Evolutionary conservation across 1,140 invertebrate species (phyloP), one percentile per base, ranked within the genome.

Genomic region (Acromyrmex heyeri): DNA sequence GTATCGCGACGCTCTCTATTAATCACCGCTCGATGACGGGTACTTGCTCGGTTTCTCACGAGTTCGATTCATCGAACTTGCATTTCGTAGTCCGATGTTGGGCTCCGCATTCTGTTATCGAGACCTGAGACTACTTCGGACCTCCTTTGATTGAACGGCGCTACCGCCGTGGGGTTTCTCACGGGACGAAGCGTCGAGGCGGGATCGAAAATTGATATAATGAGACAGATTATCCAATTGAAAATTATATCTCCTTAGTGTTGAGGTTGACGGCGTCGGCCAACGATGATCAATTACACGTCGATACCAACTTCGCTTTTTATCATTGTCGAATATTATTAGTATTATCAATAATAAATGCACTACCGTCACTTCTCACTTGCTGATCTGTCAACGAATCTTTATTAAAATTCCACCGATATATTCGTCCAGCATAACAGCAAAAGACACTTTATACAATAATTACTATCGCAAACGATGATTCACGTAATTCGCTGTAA

Each of bases 1-100:
- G 27, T 90, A 91, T 91, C 88, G 76, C 79, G 86, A 81, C 86
- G 69, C 70, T 83, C 86, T 91, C 90, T 91, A 91, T 91, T 91
- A 91, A 91, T 91, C 91, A 91, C 87, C 57, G 67, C 7, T 1
- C 85, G 89, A 87, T 91, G 90, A 91, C 90, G 90, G 89, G 44
- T 81, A 76, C 81, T 61, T 73, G 86, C 61, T 69, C 86, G 82
- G 75, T 91, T 91, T 91, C 89, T 91, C 89, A 91, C 86, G 86
- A 87, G 59, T 76, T 81, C 88, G 76, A 90, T 86, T 87, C 86
- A 64, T 85, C 88, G 61, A 76, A 70, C 53, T 90, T 87, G 59
- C 72, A 44, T 83, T 87, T 90, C 72, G 55, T 76, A 62, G 76
- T 50, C 69, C 53, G 48, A 3, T 24, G 38, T 77, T 55, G 44